Conservation (phyloP, 2,113 vertebrate species). For the Microcebus tavaratra region DNA sequence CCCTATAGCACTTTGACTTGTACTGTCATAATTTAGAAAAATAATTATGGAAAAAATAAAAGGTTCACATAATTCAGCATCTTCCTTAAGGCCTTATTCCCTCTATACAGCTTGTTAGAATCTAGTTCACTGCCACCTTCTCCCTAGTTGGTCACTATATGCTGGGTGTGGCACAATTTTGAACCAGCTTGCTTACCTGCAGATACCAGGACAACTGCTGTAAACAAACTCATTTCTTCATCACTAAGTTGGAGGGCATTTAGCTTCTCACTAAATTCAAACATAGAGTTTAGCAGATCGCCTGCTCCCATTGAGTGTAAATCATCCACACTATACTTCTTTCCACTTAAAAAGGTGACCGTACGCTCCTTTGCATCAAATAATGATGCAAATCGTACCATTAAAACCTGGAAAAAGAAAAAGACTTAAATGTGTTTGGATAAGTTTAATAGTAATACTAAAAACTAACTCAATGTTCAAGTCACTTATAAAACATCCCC, state of each 20-base stretch:
- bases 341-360: constrained; percentile 96
- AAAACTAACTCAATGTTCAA: constrained; percentile 31
- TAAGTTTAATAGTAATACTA: constrained; percentile 2
- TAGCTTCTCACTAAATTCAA: constrained; percentile 98
- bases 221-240: constrained; percentile 98
- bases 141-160: background rate
- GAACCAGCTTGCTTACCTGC: constrained; percentile 89
- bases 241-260: constrained; percentile 92
- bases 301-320: constrained; percentile 94
- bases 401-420: constrained; percentile 90
- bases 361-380: constrained; percentile 95
- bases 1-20: background rate
- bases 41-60: background rate
- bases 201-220: constrained; percentile 97
- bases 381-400: constrained; percentile 96
- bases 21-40: background rate
- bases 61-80: background rate
- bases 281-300: constrained; percentile 97
- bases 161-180: background rate
- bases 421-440: background rate
- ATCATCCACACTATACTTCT: constrained; percentile 93
- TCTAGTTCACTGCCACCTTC: background rate
- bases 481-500: constrained; percentile 31
- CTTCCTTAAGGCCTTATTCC: background rate
- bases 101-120: background rate